phyloP scores from a whole-genome alignment of 2,113 vertebrate species.

The Psophia crepitans region DNA sequence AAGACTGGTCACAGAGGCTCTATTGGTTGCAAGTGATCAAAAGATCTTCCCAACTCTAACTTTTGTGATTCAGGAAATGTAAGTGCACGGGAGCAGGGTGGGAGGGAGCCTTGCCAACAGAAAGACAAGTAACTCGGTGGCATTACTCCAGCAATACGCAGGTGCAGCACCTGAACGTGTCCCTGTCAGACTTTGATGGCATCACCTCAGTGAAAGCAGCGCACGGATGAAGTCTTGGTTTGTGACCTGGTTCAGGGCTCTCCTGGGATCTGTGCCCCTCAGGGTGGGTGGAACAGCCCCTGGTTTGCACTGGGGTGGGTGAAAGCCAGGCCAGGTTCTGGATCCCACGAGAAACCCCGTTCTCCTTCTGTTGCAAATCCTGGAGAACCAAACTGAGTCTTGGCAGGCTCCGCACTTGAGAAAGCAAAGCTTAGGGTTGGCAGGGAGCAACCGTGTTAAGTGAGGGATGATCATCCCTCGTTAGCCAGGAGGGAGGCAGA shows the following conservation, averaged over 20 bases:
- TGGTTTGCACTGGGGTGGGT: rapidly evolving
- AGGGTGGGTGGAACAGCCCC: rapidly evolving
- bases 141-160: not conserved
- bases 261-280: not conserved
- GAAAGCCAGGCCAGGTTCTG: not conserved
- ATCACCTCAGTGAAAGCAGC: not conserved
- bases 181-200: not conserved
- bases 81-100: not conserved
- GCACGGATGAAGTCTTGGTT: not conserved
- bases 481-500: not conserved
- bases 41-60: not conserved
- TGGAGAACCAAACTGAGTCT: not conserved
- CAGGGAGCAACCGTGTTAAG: not conserved
- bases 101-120: not conserved
- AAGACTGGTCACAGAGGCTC: not conserved
- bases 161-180: not conserved
- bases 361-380: not conserved
- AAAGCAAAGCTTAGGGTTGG: not conserved
- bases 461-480: not conserved
- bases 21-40: rapidly evolving
- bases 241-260: not conserved
- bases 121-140: not conserved
- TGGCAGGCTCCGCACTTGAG: not conserved
- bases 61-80: not conserved
- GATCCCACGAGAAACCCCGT: rapidly evolving